Evolutionary conservation across 2,797 vertebrate species (phyloP).

Genomic region (Sandelia bainsii): DNA sequence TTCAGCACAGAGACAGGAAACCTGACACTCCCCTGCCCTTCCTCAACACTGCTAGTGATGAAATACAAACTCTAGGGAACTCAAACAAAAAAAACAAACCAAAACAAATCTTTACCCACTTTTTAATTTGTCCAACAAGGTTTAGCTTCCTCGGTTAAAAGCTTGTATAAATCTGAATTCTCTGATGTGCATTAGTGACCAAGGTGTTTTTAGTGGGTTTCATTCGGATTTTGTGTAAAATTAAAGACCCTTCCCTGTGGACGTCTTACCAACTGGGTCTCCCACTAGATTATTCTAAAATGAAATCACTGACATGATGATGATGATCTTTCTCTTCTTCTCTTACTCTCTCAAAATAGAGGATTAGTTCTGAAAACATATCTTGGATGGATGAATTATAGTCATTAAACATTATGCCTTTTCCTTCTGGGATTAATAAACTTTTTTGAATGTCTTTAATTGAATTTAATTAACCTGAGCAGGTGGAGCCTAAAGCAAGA

Average conservation of each 20-base stretch:
- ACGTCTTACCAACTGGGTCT: background rate
- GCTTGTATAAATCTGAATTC: constrained; percentile 10
- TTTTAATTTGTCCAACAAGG: background rate
- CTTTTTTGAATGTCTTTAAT: no score
- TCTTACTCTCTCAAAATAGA: no score
- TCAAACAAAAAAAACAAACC: constrained; percentile 20
- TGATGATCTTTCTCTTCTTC: background rate
- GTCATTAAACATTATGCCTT: no score
- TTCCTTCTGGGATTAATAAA: no score
- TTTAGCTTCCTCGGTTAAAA: background rate
- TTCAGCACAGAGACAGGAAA: constrained; percentile 63
- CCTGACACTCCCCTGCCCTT: constrained; percentile 58
- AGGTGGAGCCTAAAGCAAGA: no score
- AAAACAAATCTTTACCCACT: background rate
- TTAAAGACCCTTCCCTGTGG: background rate
- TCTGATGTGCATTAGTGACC: background rate
- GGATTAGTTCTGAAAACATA: no score
- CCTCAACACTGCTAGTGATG: constrained; percentile 56
- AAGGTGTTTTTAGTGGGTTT: constrained; percentile 1
- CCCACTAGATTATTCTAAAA: background rate
- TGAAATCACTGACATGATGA: background rate
- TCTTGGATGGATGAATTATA: no score
- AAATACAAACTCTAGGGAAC: constrained; percentile 58
- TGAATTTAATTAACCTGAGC: no score
- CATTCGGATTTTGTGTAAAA: background rate